Evolutionary conservation across 1,140 invertebrate species (phyloP).

Genomic region (Zelostemma sp.): DNA sequence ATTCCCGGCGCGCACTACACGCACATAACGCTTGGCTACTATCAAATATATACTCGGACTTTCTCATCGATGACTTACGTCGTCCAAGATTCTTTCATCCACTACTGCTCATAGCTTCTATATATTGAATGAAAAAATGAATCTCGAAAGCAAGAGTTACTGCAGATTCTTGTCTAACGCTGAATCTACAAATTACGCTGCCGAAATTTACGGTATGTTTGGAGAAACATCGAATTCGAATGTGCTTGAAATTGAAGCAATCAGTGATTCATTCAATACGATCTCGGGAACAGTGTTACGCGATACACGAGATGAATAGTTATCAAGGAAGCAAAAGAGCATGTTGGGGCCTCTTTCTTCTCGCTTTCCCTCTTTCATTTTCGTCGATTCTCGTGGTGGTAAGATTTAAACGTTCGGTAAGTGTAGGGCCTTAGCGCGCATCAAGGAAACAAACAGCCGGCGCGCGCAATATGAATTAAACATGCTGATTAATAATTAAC

Average conservation of each 20-base stretch:
- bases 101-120: no score
- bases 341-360: constrained; percentile 10
- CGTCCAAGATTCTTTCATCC: not conserved
- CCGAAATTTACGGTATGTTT: no score
- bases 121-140: no score
- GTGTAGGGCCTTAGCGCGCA: constrained; percentile 60
- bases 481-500: constrained; percentile 69
- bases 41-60: constrained; percentile 29
- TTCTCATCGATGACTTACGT: constrained; percentile 12
- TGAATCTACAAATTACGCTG: no score
- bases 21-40: constrained; percentile 35
- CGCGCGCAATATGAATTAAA: constrained; percentile 67
- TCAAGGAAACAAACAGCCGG: constrained; percentile 67
- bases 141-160: no score
- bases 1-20: constrained; percentile 47
- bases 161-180: no score
- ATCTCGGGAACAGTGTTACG: constrained; percentile 45
- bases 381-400: constrained; percentile 27
- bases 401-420: constrained; percentile 55
- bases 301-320: constrained; percentile 49
- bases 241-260: not conserved
- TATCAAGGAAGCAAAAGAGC: constrained; percentile 31
- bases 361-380: not conserved
- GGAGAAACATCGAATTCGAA: constrained; percentile 2
- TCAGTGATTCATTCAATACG: constrained; percentile 40